Conservation (phyloP, 2,888 invertebrate species). For the Corythucha ciliata region DNA sequence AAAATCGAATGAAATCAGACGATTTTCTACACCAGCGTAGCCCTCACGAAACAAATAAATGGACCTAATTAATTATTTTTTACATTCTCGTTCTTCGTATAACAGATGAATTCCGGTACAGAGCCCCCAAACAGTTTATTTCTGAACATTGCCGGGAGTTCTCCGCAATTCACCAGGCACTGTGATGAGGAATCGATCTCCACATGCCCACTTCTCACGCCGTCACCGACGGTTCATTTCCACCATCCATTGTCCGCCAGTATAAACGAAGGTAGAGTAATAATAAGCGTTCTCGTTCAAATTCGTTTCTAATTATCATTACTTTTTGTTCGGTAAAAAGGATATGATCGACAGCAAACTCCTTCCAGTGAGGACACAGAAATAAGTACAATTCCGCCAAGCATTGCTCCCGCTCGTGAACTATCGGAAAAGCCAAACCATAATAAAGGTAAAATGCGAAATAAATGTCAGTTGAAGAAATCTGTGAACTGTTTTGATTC, state of each 20-base stretch:
- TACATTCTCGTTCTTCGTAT: no score
- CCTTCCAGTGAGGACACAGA: slow-evolving; percentile 35
- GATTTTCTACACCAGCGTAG: no score
- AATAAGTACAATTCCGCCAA: slow-evolving; percentile 28
- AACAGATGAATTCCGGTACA: slow-evolving; percentile 17
- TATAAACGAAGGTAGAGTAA: no score
- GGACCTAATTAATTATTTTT: no score
- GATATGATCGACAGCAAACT: slow-evolving; percentile 33
- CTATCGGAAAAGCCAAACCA: slow-evolving; percentile 8
- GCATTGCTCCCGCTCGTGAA: slow-evolving; percentile 12
- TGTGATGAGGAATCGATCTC: slow-evolving; percentile 54
- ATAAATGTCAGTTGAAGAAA: no score
- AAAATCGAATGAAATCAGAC: no score
- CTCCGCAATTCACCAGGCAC: not conserved
- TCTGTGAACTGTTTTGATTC: not conserved
- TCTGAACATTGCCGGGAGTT: slow-evolving; percentile 5
- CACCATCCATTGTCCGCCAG: slow-evolving; percentile 52
- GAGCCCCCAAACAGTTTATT: slow-evolving; percentile 17
- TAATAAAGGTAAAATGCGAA: no score
- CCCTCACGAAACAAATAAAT: no score
- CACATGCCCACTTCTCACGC: slow-evolving; percentile 55
- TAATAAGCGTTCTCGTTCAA: no score
- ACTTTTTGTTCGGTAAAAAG: slow-evolving; percentile 3
- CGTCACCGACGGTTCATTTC: slow-evolving; percentile 52
- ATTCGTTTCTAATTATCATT: no score